These are phyloP conservation scores for Heliornis fulica DNA, from an alignment of 2,113 vertebrate genomes.

Conservation along the genomic window DNA sequence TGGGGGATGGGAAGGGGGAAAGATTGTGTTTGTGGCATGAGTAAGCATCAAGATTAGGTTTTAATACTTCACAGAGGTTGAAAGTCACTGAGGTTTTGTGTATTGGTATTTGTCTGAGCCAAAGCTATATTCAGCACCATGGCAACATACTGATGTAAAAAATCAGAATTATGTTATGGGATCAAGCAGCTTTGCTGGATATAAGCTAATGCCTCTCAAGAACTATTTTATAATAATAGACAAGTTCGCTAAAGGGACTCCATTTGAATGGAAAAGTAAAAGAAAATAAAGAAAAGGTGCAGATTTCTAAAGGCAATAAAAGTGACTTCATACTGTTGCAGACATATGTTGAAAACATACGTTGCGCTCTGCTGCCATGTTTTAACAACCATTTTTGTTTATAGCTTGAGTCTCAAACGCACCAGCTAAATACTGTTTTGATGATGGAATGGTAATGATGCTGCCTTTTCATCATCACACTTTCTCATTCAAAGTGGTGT, in stretches of 20 bases:
- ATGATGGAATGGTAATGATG: neutral
- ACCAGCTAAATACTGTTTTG: neutral
- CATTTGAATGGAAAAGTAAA: neutral
- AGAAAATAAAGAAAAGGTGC: neutral
- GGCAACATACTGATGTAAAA: neutral
- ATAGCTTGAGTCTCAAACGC: neutral
- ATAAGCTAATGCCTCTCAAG: neutral
- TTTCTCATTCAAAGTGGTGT: neutral
- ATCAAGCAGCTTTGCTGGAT: neutral
- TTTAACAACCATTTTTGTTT: neutral
- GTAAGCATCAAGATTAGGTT: neutral
- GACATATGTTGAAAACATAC: neutral
- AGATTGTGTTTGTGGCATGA: neutral
- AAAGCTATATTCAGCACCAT: neutral
- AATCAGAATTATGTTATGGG: neutral
- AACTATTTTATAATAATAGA: neutral
- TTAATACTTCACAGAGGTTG: neutral
- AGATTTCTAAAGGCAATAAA: neutral
- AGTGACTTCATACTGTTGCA: neutral
- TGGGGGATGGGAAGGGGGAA: neutral
- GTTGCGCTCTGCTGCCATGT: neutral
- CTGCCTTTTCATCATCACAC: neutral
- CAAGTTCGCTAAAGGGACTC: neutral
- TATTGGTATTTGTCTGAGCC: neutral
- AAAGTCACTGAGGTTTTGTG: neutral